phyloP scores from a whole-genome alignment of 2,113 vertebrate species.

The Phylloscopus trochilus region DNA sequence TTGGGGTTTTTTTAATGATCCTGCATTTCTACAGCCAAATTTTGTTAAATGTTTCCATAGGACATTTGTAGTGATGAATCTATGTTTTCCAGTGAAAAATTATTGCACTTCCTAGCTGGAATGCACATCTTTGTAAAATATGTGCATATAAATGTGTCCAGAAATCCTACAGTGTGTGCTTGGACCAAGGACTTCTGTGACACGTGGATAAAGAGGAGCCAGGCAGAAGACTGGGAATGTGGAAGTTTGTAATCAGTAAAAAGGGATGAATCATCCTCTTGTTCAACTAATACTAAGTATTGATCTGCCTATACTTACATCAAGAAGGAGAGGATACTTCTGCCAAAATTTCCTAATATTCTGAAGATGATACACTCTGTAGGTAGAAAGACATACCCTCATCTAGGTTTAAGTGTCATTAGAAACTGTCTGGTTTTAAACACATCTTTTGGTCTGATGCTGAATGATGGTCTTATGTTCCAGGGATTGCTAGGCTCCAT shows the following conservation, averaged over 20 bases:
- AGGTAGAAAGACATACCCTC: neutral
- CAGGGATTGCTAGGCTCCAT: neutral
- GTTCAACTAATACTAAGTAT: neutral
- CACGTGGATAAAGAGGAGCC: neutral
- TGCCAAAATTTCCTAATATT: neutral
- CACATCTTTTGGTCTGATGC: neutral
- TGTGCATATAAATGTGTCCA: neutral
- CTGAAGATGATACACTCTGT: neutral
- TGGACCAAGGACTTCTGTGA: neutral
- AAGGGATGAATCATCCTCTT: neutral
- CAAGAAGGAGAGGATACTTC: neutral
- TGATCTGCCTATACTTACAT: neutral
- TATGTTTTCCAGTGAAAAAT: neutral
- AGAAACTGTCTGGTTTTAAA: neutral
- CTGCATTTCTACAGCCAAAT: neutral
- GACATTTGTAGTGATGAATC: neutral
- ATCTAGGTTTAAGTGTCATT: neutral
- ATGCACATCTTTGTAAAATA: neutral
- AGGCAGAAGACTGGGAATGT: neutral
- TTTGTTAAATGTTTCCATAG: neutral
- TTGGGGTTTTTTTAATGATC: neutral
- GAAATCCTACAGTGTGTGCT: neutral
- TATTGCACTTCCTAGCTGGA: neutral
- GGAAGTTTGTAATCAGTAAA: neutral
- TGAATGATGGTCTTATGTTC: accelerated